These are phyloP conservation scores for Lymantria monacha DNA, from an alignment of 2,888 invertebrate species.

Conservation along the genomic window DNA sequence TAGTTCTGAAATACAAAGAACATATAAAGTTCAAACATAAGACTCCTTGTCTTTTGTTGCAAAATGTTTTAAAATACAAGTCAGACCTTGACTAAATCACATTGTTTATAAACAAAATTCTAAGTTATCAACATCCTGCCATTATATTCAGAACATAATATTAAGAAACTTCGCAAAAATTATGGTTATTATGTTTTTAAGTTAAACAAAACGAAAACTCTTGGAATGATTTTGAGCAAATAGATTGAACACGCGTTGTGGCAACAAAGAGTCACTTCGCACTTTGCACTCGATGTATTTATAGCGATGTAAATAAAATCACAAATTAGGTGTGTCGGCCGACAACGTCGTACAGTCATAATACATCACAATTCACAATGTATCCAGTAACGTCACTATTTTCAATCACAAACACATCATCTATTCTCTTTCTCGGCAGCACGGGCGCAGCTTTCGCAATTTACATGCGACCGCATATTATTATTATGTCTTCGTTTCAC, in stretches of 20 bases:
- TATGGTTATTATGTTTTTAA: conserved; percentile 9
- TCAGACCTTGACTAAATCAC: background rate
- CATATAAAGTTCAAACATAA: background rate
- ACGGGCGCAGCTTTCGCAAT: conserved; percentile 66
- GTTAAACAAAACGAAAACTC: conserved; percentile 23
- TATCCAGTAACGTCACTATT: conserved; percentile 14
- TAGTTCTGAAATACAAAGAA: conserved; percentile 1
- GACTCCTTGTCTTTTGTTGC: background rate
- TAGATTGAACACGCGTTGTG: conserved; percentile 9
- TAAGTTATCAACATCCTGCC: conserved; percentile 14
- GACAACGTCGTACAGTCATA: conserved; percentile 2
- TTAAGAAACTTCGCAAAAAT: conserved; percentile 7
- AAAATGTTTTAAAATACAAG: background rate
- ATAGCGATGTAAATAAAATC: conserved; percentile 11
- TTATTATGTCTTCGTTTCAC: conserved; percentile 82
- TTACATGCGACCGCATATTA: conserved; percentile 62
- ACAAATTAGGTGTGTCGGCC: conserved; percentile 2
- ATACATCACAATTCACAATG: conserved; percentile 14
- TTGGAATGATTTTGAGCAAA: conserved; percentile 26
- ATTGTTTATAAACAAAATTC: conserved; percentile 4
- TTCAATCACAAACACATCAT: conserved; percentile 33
- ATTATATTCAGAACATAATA: conserved; percentile 20
- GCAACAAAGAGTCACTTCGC: conserved; percentile 12
- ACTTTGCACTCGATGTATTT: conserved; percentile 20
- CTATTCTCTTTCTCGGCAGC: conserved; percentile 61